Conservation (phyloP, 2,888 invertebrate species). For the Eupeodes luniger region DNA sequence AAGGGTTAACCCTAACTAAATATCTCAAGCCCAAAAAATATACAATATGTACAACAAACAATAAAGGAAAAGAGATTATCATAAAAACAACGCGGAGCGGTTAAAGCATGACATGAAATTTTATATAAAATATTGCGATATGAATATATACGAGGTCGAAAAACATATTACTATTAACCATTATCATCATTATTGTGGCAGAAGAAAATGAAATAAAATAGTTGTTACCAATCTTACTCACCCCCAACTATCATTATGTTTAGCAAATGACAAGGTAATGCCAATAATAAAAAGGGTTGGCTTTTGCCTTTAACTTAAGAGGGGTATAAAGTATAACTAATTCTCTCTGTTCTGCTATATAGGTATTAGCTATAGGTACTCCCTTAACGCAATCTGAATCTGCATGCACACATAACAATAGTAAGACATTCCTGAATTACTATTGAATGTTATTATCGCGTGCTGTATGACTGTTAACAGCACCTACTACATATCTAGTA, state of each 20-base stretch:
- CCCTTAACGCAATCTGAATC: slow-evolving; percentile 75
- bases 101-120: slow-evolving; percentile 71
- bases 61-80: slow-evolving; percentile 64
- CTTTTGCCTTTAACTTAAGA: slow-evolving; percentile 37
- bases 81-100: slow-evolving; percentile 72
- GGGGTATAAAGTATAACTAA: neutral
- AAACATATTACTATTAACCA: slow-evolving; percentile 70
- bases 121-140: slow-evolving; percentile 66
- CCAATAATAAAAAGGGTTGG: slow-evolving; percentile 67
- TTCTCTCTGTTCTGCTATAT: neutral
- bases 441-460: slow-evolving; percentile 77
- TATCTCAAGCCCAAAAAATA: neutral
- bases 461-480: slow-evolving; percentile 77
- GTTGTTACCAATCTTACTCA: slow-evolving; percentile 75
- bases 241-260: slow-evolving; percentile 41
- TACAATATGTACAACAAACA: neutral
- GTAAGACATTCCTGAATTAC: slow-evolving; percentile 74
- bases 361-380: neutral
- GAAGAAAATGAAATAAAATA: slow-evolving; percentile 55
- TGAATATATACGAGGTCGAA: slow-evolving; percentile 70
- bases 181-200: slow-evolving; percentile 73
- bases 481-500: slow-evolving; percentile 53
- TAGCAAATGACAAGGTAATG: slow-evolving; percentile 51
- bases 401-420: slow-evolving; percentile 77
- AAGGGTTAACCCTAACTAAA: slow-evolving; percentile 49